Evolutionary conservation across 2,797 vertebrate genomes (phyloP).

Genomic region (Brachyrhaphis roseni): DNA sequence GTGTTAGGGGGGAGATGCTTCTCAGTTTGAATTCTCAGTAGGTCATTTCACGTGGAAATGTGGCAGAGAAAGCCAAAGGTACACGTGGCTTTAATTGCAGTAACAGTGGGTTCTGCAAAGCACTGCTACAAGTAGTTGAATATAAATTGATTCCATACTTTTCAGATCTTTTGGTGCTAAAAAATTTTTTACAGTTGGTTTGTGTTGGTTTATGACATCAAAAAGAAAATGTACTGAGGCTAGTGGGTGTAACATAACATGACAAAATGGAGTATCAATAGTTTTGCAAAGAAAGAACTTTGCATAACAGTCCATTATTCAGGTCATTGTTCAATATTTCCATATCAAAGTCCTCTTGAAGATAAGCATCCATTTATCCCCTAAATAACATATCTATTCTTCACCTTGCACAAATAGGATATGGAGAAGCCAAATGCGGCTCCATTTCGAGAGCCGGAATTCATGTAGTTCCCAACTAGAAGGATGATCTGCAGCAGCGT

Average conservation of each 20-base stretch:
- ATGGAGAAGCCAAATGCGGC: conserved; percentile 89
- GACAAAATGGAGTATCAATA: neutral
- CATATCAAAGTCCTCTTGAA: neutral
- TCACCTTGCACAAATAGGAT: conserved; percentile 87
- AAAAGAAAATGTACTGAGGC: neutral
- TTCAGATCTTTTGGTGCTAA: neutral
- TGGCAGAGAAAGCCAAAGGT: neutral
- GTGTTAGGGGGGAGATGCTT: no score
- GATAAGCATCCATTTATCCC: neutral
- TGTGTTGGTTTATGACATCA: neutral
- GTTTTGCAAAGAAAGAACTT: neutral
- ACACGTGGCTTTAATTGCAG: neutral
- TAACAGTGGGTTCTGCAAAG: neutral
- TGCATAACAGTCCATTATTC: neutral
- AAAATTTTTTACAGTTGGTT: neutral
- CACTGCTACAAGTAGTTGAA: neutral
- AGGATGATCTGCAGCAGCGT: conserved; percentile 86
- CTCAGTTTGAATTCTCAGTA: neutral
- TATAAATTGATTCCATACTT: neutral
- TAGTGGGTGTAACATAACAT: neutral
- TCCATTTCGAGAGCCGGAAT: conserved; percentile 90
- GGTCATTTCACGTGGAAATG: neutral
- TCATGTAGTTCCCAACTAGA: conserved; percentile 92
- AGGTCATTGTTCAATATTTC: neutral
- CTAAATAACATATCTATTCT: neutral